phyloP scores from a whole-genome alignment of 2,113 vertebrate species.

The Corvus cornix region DNA sequence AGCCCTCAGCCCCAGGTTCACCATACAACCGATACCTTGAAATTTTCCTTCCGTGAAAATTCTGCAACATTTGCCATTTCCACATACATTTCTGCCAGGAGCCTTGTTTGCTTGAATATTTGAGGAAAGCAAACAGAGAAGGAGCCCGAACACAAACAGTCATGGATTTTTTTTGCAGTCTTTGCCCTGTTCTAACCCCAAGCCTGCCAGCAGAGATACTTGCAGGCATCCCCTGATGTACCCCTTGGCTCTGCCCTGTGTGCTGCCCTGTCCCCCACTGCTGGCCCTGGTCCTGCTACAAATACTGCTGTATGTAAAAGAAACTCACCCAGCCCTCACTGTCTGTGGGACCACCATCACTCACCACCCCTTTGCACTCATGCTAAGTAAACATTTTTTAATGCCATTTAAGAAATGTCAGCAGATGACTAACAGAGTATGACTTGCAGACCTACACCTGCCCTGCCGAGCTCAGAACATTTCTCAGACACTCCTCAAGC shows the following conservation, averaged over 20 bases:
- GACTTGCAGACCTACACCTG: not conserved
- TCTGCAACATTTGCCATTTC: constrained; percentile 38
- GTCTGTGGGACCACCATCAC: not conserved
- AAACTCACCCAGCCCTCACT: not conserved
- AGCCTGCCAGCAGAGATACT: rapidly evolving
- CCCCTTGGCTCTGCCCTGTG: not conserved
- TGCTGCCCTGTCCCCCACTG: not conserved
- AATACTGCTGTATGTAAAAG: not conserved
- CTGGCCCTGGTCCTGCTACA: not conserved
- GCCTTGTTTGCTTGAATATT: constrained; percentile 15
- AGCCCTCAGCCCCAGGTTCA: not conserved
- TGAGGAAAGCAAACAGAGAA: constrained; percentile 52
- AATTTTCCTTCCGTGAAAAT: not conserved
- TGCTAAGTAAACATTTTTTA: not conserved
- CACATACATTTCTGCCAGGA: constrained; percentile 40
- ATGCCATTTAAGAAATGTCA: not conserved
- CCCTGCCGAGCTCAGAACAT: not conserved
- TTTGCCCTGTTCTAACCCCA: not conserved
- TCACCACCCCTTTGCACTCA: not conserved
- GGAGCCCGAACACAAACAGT: constrained; percentile 11
- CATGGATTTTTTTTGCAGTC: not conserved
- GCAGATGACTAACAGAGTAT: not conserved
- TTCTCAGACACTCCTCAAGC: not conserved
- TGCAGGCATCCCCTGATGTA: not conserved
- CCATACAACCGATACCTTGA: not conserved